phyloP scores from a whole-genome alignment of 1,140 invertebrate species.

The Microvelia longipes region DNA sequence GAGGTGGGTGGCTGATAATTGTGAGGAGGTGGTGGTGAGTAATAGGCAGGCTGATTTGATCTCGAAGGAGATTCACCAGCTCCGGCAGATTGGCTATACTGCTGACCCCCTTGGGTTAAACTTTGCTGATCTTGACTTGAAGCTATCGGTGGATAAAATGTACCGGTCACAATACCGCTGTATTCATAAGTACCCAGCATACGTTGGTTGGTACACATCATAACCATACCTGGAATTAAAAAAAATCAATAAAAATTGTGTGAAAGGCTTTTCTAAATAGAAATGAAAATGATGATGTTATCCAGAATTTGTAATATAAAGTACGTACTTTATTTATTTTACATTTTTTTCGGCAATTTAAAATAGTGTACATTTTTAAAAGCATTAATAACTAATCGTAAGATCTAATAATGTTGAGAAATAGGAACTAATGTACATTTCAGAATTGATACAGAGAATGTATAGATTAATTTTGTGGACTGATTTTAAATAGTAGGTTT shows the following conservation, averaged over 20 bases:
- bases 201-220: conserved; percentile 57
- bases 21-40: background rate
- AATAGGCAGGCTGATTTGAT: background rate
- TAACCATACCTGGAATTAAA: conserved; percentile 63
- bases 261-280: background rate
- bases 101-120: conserved; percentile 6
- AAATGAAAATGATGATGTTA: background rate
- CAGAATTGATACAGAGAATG: too few relatives aligned
- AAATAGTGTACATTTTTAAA: too few relatives aligned
- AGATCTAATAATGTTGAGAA: too few relatives aligned
- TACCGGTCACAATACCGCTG: conserved; percentile 36
- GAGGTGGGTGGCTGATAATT: background rate
- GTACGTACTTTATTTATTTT: too few relatives aligned
- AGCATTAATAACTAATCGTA: too few relatives aligned
- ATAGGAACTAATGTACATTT: too few relatives aligned
- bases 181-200: conserved; percentile 34
- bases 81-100: conserved; percentile 7
- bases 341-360: too few relatives aligned
- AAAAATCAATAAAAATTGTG: background rate
- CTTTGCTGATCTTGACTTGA: conserved; percentile 54
- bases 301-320: background rate
- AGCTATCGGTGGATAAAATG: conserved; percentile 67
- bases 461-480: too few relatives aligned
- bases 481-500: too few relatives aligned
- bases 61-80: conserved; percentile 1